A percentile compares a stretch with the other conserved stretches of the same genome.
These are phyloP conservation scores for Zaprionus capensis DNA, from an alignment of 1,140 invertebrate genomes.

Conservation along the genomic window DNA sequence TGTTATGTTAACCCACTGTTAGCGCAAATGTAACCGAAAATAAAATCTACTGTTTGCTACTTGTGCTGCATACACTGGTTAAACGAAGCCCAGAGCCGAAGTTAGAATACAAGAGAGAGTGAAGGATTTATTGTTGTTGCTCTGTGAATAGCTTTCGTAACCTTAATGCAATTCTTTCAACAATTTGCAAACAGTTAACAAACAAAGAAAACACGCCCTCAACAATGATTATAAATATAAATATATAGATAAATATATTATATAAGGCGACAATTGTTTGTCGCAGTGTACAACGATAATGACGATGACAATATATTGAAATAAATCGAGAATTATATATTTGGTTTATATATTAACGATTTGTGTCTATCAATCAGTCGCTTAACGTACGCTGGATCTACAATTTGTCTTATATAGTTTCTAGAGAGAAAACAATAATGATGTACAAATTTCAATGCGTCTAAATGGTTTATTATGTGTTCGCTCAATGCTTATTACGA, in stretches of 20 bases:
- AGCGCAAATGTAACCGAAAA: conserved; percentile 73
- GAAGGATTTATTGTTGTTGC: conserved; percentile 6
- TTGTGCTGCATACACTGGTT: conserved; percentile 84
- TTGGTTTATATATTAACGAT: conserved; percentile 25
- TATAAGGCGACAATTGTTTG: conserved; percentile 34
- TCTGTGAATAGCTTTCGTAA: conserved; percentile 48
- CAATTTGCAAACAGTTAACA: conserved; percentile 84
- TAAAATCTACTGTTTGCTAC: conserved; percentile 84
- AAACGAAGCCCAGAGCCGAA: conserved; percentile 47
- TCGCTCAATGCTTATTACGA: conserved; percentile 81
- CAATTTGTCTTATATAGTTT: conserved; percentile 32
- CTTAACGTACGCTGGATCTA: conserved; percentile 62
- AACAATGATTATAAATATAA: conserved; percentile 58
- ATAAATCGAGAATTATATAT: conserved; percentile 30
- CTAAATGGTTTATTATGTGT: conserved; percentile 77
- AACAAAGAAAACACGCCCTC: conserved; percentile 67
- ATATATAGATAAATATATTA: conserved; percentile 18
- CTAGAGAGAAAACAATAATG: conserved; percentile 35
- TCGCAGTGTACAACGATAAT: conserved; percentile 47
- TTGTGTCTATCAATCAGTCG: conserved; percentile 53
- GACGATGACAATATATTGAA: conserved; percentile 42
- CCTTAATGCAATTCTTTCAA: conserved; percentile 84
- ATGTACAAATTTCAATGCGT: conserved; percentile 52
- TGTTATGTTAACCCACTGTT: conserved; percentile 37
- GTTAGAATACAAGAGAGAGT: not conserved